phyloP scores from a whole-genome alignment of 2,888 invertebrate genomes.

The Brachypalpus laphriformis region DNA sequence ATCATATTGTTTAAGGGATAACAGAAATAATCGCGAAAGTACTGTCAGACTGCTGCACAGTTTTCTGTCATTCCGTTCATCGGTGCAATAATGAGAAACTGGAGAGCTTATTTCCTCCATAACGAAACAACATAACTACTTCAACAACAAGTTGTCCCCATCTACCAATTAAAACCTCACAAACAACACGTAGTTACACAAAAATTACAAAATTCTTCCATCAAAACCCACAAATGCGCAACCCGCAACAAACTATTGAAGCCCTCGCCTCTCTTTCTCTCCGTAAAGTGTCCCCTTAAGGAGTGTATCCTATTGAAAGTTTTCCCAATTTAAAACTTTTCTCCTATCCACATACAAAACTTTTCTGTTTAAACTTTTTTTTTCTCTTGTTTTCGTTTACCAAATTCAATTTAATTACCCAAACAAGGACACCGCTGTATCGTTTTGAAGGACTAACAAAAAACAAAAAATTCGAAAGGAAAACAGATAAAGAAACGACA shows the following conservation, averaged over 20 bases:
- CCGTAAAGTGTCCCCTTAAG: slow-evolving; percentile 13
- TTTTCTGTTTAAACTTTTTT: slow-evolving; percentile 59
- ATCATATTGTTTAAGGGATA: no score
- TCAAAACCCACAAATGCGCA: slow-evolving; percentile 41
- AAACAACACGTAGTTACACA: slow-evolving; percentile 61
- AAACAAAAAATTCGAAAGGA: slow-evolving; percentile 24
- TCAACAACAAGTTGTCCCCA: background rate
- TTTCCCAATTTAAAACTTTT: slow-evolving; percentile 71
- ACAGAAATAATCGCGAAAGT: no score
- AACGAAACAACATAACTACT: background rate
- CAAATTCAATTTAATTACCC: slow-evolving; percentile 73
- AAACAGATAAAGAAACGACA: slow-evolving; percentile 65
- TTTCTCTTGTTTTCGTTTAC: slow-evolving; percentile 34
- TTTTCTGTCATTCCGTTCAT: no score
- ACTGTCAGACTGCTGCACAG: no score
- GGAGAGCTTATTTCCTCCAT: no score
- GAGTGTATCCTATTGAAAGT: slow-evolving; percentile 52
- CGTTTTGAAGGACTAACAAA: slow-evolving; percentile 57
- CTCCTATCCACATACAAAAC: slow-evolving; percentile 49
- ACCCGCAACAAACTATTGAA: slow-evolving; percentile 19
- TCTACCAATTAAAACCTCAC: slow-evolving; percentile 50
- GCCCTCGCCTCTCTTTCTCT: background rate
- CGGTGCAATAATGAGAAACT: no score
- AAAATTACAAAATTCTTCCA: slow-evolving; percentile 62
- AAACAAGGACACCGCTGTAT: slow-evolving; percentile 67